phyloP scores from a whole-genome alignment of 2,113 vertebrate genomes.

The Podilymbus podiceps region DNA sequence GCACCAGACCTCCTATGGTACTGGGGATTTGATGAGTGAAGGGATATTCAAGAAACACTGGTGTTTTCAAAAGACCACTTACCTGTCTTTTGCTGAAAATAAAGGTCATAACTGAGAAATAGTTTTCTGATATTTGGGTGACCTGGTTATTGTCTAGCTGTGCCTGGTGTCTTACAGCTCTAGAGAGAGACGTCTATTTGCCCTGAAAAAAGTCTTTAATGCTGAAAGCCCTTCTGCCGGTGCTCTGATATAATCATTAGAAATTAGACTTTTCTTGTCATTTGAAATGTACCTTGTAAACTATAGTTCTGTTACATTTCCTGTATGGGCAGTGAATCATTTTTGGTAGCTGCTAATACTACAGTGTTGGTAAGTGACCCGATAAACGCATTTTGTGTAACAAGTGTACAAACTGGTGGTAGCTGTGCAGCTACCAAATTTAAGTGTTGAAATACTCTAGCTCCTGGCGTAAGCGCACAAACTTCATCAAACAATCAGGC shows the following conservation, averaged over 20 bases:
- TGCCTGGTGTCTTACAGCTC: not conserved
- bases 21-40: not conserved
- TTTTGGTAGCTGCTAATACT: not conserved
- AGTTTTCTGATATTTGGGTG: not conserved
- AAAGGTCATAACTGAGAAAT: not conserved
- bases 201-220: not conserved
- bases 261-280: not conserved
- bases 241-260: not conserved
- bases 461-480: not conserved
- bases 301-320: not conserved
- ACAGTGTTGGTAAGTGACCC: not conserved
- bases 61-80: not conserved
- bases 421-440: not conserved
- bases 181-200: not conserved
- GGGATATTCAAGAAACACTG: not conserved
- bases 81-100: not conserved
- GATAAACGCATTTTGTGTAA: not conserved
- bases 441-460: not conserved
- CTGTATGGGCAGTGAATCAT: not conserved
- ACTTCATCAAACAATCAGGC: not conserved
- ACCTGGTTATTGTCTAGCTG: not conserved
- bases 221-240: not conserved
- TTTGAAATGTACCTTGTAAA: not conserved
- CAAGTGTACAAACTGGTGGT: not conserved
- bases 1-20: not conserved